These are phyloP conservation scores for Melolontha melolontha DNA, from an alignment of 2,888 invertebrate species.

Conservation along the genomic window DNA sequence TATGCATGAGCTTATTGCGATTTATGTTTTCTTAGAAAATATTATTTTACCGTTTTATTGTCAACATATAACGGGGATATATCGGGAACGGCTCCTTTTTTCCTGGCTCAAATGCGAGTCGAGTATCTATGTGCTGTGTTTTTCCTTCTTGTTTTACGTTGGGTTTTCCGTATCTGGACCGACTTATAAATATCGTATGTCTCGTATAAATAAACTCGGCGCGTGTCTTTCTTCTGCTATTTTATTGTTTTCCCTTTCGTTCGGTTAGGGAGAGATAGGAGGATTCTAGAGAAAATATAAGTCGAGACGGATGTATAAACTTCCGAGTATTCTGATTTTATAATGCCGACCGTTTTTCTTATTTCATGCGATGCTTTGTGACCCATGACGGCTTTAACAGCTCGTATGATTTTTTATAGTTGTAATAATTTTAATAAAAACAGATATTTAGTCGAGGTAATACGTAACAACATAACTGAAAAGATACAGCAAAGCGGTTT, in stretches of 20 bases:
- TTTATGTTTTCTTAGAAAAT: conserved; percentile 48
- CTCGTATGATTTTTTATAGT: no score
- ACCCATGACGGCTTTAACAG: no score
- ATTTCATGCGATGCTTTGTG: no score
- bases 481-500: no score
- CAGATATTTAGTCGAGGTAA: no score
- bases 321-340: no score
- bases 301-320: no score
- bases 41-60: conserved; percentile 38
- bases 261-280: neutral
- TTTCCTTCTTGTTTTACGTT: neutral
- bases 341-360: no score
- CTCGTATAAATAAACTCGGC: conserved; percentile 24
- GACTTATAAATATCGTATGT: conserved; percentile 34
- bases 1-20: conserved; percentile 44
- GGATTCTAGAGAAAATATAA: no score
- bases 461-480: no score
- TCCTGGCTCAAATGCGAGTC: neutral
- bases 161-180: neutral
- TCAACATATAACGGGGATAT: conserved; percentile 4
- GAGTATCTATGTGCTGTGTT: neutral
- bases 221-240: conserved; percentile 9
- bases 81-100: neutral
- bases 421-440: no score
- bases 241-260: conserved; percentile 27